A percentile compares a stretch with the other conserved stretches of the same genome.
Evolutionary conservation across 1,140 invertebrate genomes (phyloP).

Genomic region (Drosophila seguyi): DNA sequence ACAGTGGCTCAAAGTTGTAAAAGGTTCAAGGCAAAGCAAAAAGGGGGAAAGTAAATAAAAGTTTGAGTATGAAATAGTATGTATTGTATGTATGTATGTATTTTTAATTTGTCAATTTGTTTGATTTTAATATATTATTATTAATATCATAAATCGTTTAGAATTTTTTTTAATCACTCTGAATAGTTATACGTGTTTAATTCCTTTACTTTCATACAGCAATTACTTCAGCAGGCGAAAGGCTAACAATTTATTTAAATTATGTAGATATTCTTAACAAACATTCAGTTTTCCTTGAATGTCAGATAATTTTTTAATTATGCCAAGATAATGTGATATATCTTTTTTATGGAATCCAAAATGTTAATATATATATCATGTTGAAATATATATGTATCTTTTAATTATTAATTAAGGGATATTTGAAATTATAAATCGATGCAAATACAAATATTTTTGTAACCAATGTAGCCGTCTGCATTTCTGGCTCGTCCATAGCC

Average conservation of each 20-base stretch:
- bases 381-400: too few relatives aligned
- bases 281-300: too few relatives aligned
- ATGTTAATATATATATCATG: too few relatives aligned
- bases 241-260: too few relatives aligned
- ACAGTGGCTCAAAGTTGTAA: constrained; percentile 16
- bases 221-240: too few relatives aligned
- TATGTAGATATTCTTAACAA: too few relatives aligned
- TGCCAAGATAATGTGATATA: too few relatives aligned
- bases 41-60: neutral
- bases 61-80: too few relatives aligned
- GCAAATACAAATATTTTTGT: neutral
- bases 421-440: neutral
- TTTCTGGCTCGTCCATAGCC: constrained; percentile 24
- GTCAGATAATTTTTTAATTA: too few relatives aligned
- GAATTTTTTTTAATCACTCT: neutral
- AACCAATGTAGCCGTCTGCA: constrained; percentile 38
- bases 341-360: too few relatives aligned
- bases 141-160: neutral
- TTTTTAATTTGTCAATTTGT: neutral
- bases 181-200: neutral
- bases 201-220: neutral
- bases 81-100: too few relatives aligned
- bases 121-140: neutral
- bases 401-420: too few relatives aligned
- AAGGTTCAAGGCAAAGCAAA: neutral